Evolutionary conservation across 2,888 invertebrate species (phyloP).

Genomic region (Luffia ferchaultella): DNA sequence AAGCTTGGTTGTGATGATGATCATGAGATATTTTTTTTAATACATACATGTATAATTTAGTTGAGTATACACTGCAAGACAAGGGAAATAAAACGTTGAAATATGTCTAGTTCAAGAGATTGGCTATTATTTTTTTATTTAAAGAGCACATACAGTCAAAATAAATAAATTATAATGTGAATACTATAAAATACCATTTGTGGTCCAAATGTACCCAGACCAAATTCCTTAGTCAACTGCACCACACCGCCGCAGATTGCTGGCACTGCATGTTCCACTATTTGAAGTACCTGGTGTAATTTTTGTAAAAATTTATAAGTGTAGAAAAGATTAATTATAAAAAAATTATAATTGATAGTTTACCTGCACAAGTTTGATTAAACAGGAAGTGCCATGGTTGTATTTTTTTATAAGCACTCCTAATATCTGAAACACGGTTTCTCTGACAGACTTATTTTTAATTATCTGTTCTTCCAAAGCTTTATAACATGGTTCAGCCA

Average conservation of each 20-base stretch:
- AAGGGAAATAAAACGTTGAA: no score
- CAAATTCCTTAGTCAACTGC: conserved; percentile 72
- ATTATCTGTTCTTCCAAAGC: conserved; percentile 69
- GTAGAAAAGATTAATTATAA: conserved; percentile 6
- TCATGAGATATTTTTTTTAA: no score
- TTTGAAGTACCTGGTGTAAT: conserved; percentile 72
- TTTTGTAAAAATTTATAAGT: no score
- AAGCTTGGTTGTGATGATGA: no score
- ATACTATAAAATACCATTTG: conserved; percentile 60
- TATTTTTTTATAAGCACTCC: conserved; percentile 83
- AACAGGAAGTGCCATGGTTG: conserved; percentile 82
- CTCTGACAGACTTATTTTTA: conserved; percentile 70
- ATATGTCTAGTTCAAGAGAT: no score
- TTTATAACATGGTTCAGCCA: conserved; percentile 80
- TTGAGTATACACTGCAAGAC: no score
- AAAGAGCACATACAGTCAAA: no score
- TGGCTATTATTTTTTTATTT: no score
- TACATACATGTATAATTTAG: no score
- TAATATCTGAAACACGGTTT: conserved; percentile 80
- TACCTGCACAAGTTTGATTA: conserved; percentile 74
- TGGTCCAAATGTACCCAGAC: conserved; percentile 73
- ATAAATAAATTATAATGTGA: no score
- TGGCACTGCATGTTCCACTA: conserved; percentile 74
- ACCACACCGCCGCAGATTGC: conserved; percentile 76
- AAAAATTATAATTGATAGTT: conserved; percentile 4